phyloP scores from a whole-genome alignment of 1,140 invertebrate species.

The Camponotus vicinus region DNA sequence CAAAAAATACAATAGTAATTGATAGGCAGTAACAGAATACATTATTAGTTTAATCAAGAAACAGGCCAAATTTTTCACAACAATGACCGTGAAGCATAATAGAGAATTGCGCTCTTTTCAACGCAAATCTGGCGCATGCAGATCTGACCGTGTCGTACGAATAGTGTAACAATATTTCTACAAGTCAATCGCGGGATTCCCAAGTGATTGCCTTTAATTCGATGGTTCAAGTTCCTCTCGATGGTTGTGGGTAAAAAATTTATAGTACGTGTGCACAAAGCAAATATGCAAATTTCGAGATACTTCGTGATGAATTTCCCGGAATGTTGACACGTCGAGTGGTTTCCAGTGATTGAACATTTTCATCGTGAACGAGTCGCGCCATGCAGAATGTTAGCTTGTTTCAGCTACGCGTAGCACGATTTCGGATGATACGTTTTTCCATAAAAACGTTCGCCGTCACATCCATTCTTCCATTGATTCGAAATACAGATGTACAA shows the following conservation, averaged over 20 bases:
- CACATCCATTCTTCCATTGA: background rate
- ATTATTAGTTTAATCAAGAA: background rate
- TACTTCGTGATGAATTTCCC: conserved; percentile 42
- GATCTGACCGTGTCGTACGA: conserved; percentile 56
- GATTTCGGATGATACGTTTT: background rate
- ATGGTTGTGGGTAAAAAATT: background rate
- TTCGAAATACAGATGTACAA: background rate
- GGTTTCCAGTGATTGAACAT: conserved; percentile 16
- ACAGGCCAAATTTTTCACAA: background rate
- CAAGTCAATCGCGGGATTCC: conserved; percentile 46
- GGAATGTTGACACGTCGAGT: conserved; percentile 24
- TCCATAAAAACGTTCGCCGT: background rate
- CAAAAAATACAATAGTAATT: conserved; percentile 1
- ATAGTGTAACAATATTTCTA: conserved; percentile 29
- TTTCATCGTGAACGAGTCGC: conserved; percentile 36
- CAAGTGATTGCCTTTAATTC: conserved; percentile 42
- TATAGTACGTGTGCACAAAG: background rate
- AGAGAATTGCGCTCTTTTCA: background rate
- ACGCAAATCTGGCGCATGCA: conserved; percentile 42
- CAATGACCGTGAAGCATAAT: background rate
- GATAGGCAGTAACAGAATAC: background rate
- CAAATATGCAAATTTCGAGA: conserved; percentile 48
- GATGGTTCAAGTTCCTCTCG: conserved; percentile 22
- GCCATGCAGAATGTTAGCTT: background rate
- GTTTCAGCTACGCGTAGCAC: conserved; percentile 12